Base-by-base conservation (phyloP, 2,888 invertebrate genomes). In the Lymantria dispar region DNA sequence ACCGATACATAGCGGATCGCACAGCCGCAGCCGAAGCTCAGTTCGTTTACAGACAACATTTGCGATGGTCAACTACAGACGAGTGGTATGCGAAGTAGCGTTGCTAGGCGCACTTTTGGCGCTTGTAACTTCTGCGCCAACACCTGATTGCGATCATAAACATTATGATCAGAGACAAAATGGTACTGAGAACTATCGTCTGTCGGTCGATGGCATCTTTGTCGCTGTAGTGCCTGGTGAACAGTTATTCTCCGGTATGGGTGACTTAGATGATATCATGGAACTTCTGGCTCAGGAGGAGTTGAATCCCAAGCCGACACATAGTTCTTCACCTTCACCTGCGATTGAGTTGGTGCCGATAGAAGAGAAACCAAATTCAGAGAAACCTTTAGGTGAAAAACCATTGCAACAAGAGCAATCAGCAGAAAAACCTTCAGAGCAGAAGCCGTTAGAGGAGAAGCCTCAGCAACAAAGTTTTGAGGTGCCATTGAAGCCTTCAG, bases 131-230 rank as follows among this genome's bases (percentile, higher is more conserved):
- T 75, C 80, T 0, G 85, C 87, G 0, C 76, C 83, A 3, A 64
- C 75, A 3, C 68, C 75, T n/a, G 78, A 81, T 54, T 67, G 64
- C 46, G 31, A 51, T 5, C 58, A 49, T 36, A 64, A 48, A 42
- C 62, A 68, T 58, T 94, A 93, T 76, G 96, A 96, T 80, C 95
- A 96, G 74, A 85, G 96, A 8, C 96, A 96, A 76, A 96, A 96
- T 73, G 96, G 96, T 0, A 89, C 93, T 0, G 95, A 95, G 67
- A 96, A 96, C 85, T 93, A 94, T 60, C 91, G 95, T 13, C 82
- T 96, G 9, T 94, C 93, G 72, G 90, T 96, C 45, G 94, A 94
- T 66, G 95, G 94, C 11, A 87, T 95, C n/a, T 92, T 94, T 11
- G 81, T 95, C 33, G 93, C 94, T 2, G 85, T 94, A 40, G 94